Base-by-base conservation (phyloP, 2,113 vertebrate species). In the Strix aluco region DNA sequence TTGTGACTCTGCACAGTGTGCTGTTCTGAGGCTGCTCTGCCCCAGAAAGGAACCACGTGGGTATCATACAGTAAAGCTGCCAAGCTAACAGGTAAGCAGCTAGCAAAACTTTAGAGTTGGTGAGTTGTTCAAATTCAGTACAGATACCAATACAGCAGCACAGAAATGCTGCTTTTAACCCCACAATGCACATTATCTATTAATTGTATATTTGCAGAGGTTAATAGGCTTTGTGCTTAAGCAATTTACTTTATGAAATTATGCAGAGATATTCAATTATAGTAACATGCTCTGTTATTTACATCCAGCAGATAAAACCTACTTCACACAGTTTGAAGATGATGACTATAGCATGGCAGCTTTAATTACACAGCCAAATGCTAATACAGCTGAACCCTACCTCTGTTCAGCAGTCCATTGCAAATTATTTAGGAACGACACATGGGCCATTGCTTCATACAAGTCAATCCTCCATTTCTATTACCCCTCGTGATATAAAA, bases 331-430 rank as follows among this genome's bases (percentile, higher is more conserved):
- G 32, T 57, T 90, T 42, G 38, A 94, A 82, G 46, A 67, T 71
- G 49, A 83, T 25, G 44, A 72, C 40, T 72, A 13, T 3, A 74
- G 40, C 2, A 0, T 49, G 73, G 72, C 67, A 83, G 22, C n/a
- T 86, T 72, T 75, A 96, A 92, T 94, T 94, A 91, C 26, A 36
- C 23, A 94, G 63, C 63, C 82, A 91, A 92, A 81, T 38, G 27
- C 36, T 77, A 85, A 78, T 79, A 83, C 12, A 81, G 57, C n/a
- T 69, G 72, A 96, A 86, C 83, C 25, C 47, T 73, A 91, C 58
- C 81, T 86, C 70, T 87, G 19, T 67, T 92, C 63, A 89, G 58
- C 18, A 86, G 62, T 46, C 62, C 73, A 65, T 16, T 86, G 42
- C 61, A 94, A 92, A 94, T 81, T 63, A 59, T 69, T 92, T 79